A percentile compares a stretch with the other conserved stretches of the same genome.
Evolutionary conservation across 53 echinoderm and acorn worm species (phyloP).

Genomic region (Echinometra lucunter): DNA sequence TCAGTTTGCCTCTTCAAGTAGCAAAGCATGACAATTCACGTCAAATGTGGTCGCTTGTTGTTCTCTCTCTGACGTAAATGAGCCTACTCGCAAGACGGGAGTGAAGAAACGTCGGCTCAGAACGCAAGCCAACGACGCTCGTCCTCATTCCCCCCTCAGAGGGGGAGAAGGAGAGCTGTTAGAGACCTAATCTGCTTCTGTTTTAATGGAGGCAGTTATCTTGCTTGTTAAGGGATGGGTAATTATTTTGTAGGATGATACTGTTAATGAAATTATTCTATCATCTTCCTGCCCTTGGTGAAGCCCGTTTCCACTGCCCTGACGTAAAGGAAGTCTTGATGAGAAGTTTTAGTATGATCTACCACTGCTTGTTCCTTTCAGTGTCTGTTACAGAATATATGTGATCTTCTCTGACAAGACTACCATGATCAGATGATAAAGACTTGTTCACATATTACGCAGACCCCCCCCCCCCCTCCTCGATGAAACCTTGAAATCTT

Average conservation of each 20-base stretch:
- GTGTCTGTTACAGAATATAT: not conserved
- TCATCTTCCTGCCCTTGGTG: conserved; percentile 8
- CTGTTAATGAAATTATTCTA: conserved; percentile 30
- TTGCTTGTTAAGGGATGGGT: conserved; percentile 29
- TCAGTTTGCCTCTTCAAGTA: conserved; percentile 32
- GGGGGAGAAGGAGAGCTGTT: not conserved
- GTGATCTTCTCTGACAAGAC: not conserved
- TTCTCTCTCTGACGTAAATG: conserved; percentile 35
- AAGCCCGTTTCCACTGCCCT: not conserved
- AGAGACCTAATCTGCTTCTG: not conserved
- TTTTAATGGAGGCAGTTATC: conserved; percentile 7
- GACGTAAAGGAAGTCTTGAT: not conserved
- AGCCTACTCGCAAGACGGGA: not conserved
- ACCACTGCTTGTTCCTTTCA: not conserved
- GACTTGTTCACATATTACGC: no score
- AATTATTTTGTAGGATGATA: conserved; percentile 28
- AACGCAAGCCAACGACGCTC: not conserved
- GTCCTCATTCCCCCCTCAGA: not conserved
- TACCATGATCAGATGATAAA: no score
- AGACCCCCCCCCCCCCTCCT: no score
- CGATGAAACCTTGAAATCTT: no score
- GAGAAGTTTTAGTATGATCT: not conserved
- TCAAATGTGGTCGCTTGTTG: conserved; percentile 37
- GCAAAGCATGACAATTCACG: conserved; percentile 39
- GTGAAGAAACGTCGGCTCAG: not conserved